Conservation (phyloP, 2,888 invertebrate species). For the Xestobium rufovillosum region DNA sequence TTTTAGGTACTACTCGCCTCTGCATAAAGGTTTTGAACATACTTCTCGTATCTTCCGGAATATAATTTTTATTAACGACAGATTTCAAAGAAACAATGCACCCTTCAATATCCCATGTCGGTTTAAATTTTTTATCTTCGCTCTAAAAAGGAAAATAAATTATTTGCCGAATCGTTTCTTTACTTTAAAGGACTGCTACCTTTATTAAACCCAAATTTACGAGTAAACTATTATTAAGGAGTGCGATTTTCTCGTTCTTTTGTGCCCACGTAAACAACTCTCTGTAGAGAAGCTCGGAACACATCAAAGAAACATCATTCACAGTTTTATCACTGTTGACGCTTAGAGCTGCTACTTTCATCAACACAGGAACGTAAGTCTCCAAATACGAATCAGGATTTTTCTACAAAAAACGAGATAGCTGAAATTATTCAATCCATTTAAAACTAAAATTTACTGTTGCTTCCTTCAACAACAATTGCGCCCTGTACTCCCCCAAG, state of each 20-base stretch:
- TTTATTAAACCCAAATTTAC: slow-evolving; percentile 64
- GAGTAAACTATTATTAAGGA: slow-evolving; percentile 57
- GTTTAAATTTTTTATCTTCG: slow-evolving; percentile 58
- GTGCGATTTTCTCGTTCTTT: slow-evolving; percentile 45
- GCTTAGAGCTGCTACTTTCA: slow-evolving; percentile 51
- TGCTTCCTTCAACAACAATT: slow-evolving; percentile 35
- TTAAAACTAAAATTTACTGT: slow-evolving; percentile 30
- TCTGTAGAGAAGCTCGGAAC: slow-evolving; percentile 46
- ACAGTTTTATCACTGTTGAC: slow-evolving; percentile 48
- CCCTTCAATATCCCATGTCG: slow-evolving; percentile 56
- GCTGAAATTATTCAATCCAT: slow-evolving; percentile 13
- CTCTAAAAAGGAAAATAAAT: slow-evolving; percentile 44
- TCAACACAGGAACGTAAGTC: slow-evolving; percentile 41
- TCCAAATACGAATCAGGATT: slow-evolving; percentile 32
- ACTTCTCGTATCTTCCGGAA: slow-evolving; percentile 46
- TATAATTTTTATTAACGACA: slow-evolving; percentile 46
- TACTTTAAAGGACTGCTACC: slow-evolving; percentile 43
- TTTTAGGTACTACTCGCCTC: slow-evolving; percentile 34
- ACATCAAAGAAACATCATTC: slow-evolving; percentile 35
- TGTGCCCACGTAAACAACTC: slow-evolving; percentile 49
- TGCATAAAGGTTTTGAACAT: slow-evolving; percentile 48
- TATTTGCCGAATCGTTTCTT: slow-evolving; percentile 6
- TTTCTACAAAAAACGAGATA: slow-evolving; percentile 23
- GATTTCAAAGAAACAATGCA: slow-evolving; percentile 53
- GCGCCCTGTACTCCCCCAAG: slow-evolving; percentile 40